phyloP scores from a whole-genome alignment of 2,113 vertebrate genomes.

The Motacilla alba region DNA sequence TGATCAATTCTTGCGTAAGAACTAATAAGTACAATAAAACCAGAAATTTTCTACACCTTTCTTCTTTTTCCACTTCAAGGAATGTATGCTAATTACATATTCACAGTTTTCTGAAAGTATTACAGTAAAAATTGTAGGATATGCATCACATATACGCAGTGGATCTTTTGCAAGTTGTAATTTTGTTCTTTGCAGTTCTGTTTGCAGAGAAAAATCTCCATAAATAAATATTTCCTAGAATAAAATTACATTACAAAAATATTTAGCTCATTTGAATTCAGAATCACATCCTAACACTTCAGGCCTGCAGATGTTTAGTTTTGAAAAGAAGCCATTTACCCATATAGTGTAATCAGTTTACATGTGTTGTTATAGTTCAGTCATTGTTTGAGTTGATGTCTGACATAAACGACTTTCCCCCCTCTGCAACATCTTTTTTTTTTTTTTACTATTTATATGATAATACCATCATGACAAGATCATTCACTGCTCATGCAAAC shows the following conservation, averaged over 20 bases:
- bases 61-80: neutral
- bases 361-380: neutral
- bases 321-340: neutral
- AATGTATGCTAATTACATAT: neutral
- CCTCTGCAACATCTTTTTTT: neutral
- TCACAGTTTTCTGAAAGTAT: neutral
- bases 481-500: neutral
- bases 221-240: neutral
- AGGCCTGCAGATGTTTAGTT: conserved; percentile 15
- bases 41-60: neutral
- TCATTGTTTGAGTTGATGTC: conserved; percentile 9
- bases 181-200: neutral
- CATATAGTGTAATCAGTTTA: neutral
- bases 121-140: neutral
- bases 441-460: neutral
- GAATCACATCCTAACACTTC: neutral
- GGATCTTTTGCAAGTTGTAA: neutral
- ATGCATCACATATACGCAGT: neutral
- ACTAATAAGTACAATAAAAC: neutral
- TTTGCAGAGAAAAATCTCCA: neutral
- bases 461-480: conserved; percentile 1
- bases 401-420: neutral
- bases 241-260: neutral
- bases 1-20: neutral
- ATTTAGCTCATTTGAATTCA: conserved; percentile 28